These are phyloP conservation scores for Brachionus koreanus DNA, from an alignment of 1,140 invertebrate genomes.

Conservation along the genomic window DNA sequence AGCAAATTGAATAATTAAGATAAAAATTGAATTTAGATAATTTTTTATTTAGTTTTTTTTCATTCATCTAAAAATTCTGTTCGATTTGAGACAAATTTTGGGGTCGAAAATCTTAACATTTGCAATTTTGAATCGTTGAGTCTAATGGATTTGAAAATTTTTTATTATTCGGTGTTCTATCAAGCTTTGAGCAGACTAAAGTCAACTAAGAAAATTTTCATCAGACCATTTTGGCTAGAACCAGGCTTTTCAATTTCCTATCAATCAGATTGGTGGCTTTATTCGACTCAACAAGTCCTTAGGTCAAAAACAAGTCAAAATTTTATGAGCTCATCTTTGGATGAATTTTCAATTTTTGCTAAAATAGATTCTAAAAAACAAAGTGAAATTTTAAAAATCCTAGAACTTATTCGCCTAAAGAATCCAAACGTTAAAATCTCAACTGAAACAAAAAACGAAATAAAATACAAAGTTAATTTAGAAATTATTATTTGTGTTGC, in stretches of 20 bases:
- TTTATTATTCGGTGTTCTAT: background rate
- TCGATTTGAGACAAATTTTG: background rate
- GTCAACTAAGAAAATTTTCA: background rate
- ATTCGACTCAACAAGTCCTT: background rate
- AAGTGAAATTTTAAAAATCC: background rate
- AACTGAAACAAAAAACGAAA: background rate
- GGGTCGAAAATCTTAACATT: constrained; percentile 30
- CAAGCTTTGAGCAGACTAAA: background rate
- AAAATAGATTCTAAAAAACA: background rate
- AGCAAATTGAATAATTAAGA: background rate
- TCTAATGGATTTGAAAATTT: constrained; percentile 24
- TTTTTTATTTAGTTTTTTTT: constrained; percentile 30
- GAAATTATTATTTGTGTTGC: background rate
- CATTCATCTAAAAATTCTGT: background rate
- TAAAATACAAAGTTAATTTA: background rate
- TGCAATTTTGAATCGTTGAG: constrained; percentile 33
- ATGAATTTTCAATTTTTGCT: background rate
- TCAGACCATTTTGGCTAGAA: constrained; percentile 2
- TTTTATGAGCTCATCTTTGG: background rate
- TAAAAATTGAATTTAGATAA: background rate
- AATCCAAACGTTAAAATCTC: background rate
- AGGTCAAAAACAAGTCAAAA: background rate
- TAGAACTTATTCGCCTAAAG: background rate
- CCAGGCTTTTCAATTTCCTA: background rate
- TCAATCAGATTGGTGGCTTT: constrained; percentile 11